Base-by-base conservation (phyloP, 2,113 vertebrate species). In the Eleginops maclovinus region DNA sequence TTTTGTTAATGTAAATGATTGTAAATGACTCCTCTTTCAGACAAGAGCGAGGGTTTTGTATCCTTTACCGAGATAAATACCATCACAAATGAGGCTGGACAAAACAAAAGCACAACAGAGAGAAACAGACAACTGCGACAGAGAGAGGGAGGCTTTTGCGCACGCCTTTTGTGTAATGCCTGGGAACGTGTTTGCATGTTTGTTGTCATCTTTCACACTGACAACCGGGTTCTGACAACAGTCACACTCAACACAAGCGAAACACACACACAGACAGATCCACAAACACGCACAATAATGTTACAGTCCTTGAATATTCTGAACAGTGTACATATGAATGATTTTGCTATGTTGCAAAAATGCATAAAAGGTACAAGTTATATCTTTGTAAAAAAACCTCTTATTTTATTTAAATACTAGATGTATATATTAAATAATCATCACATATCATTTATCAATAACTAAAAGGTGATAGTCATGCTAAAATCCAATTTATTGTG, bases 1-100 rank as follows among this genome's bases (percentile, higher is more conserved):
- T 91, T 93, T 91, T 89, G 91, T 91, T 87, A 89, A 89, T 89
- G 90, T 92, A 91, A 92, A 93, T 82, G 65, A 92, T 87, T 92
- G 91, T 90, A 93, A 93, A 93, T 91, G 74, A 92, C 84, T 89
- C 88, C 69, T 89, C 83, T 82, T 88, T 87, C 90, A 91, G 78
- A 91, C 82, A 79, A 85, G 81, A 90, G 85, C 60, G 28, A 60
- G 79, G 74, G 62, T 88, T 88, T 87, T 87, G 77, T 82, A 81
- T 90, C 84, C 65, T 85, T 89, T 76, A 88, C 79, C 3, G 58
- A 85, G 79, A 91, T 91, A 90, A 92, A 94, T 91, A 87, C 85
- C 88, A 81, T 90, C 83, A 79, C 92, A 91, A 92, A 92, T 92
- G 90, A 92, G 84, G 83, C 50, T n/a, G 56, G 79, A 81, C 81